phyloP scores from a whole-genome alignment of 2,888 invertebrate genomes.

The Hydraecia micacea region DNA sequence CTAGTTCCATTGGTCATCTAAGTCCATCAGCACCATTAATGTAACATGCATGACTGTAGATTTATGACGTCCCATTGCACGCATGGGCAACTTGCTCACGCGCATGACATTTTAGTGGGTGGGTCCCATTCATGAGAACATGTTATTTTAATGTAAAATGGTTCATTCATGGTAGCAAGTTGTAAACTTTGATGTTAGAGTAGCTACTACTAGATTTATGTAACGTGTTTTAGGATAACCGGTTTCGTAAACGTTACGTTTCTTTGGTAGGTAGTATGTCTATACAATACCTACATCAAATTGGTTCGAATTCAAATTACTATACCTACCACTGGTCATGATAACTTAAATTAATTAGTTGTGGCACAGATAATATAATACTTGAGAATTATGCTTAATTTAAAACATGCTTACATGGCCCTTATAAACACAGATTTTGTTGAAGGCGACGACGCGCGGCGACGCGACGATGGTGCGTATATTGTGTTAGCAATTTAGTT shows the following conservation, averaged over 20 bases:
- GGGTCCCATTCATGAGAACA: conserved; percentile 52
- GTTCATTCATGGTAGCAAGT: conserved; percentile 44
- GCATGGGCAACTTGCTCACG: conserved; percentile 41
- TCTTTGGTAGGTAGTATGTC: no score
- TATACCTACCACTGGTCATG: neutral
- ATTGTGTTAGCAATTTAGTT: no score
- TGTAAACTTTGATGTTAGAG: conserved; percentile 6
- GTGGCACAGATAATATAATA: no score
- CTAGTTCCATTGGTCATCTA: neutral
- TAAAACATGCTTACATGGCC: neutral
- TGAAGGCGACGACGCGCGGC: neutral
- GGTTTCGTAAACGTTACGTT: neutral
- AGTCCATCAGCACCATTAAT: neutral
- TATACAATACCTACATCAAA: neutral
- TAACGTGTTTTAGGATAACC: conserved; percentile 16
- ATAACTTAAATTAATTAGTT: neutral
- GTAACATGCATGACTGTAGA: neutral
- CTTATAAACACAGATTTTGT: neutral
- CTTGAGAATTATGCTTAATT: neutral
- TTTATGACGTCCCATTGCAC: conserved; percentile 27
- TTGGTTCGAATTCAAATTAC: neutral
- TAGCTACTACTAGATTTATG: neutral
- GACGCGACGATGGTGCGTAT: neutral
- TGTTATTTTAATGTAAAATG: conserved; percentile 54
- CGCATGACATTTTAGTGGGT: conserved; percentile 39